phyloP scores from a whole-genome alignment of 2,113 vertebrate genomes.

The Heterotilapia buettikoferi region DNA sequence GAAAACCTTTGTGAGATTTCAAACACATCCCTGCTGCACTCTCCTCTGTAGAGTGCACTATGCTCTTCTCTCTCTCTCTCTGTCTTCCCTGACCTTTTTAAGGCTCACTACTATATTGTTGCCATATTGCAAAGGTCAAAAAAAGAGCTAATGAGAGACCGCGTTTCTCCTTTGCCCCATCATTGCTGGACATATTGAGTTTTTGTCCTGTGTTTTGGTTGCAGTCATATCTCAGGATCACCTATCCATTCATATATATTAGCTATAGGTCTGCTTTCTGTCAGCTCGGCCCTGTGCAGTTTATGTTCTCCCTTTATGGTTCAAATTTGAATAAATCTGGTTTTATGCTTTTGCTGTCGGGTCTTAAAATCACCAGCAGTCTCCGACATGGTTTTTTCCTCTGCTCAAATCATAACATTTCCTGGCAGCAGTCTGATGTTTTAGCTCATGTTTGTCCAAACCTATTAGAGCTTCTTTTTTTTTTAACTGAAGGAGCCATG shows the following conservation, averaged over 20 bases:
- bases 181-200: conserved; percentile 55
- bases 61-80: background rate
- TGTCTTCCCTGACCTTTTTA: conserved; percentile 66
- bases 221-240: conserved; percentile 26
- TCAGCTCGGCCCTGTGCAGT: background rate
- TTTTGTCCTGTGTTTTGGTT: conserved; percentile 48
- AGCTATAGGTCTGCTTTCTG: conserved; percentile 9
- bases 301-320: background rate
- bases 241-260: conserved; percentile 49
- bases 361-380: background rate
- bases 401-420: background rate
- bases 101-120: conserved; percentile 48
- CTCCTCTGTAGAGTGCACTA: background rate
- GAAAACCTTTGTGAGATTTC: background rate
- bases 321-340: background rate
- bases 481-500: background rate
- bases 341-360: background rate
- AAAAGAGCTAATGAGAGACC: conserved; percentile 46
- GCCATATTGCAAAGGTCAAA: conserved; percentile 66
- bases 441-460: conserved; percentile 9
- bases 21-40: background rate
- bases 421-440: background rate
- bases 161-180: conserved; percentile 52
- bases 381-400: background rate
- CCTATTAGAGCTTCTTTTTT: background rate